A percentile compares a stretch with the other conserved stretches of the same genome.
Conservation (phyloP, 2,113 vertebrate genomes). For the Prolemur simus region DNA sequence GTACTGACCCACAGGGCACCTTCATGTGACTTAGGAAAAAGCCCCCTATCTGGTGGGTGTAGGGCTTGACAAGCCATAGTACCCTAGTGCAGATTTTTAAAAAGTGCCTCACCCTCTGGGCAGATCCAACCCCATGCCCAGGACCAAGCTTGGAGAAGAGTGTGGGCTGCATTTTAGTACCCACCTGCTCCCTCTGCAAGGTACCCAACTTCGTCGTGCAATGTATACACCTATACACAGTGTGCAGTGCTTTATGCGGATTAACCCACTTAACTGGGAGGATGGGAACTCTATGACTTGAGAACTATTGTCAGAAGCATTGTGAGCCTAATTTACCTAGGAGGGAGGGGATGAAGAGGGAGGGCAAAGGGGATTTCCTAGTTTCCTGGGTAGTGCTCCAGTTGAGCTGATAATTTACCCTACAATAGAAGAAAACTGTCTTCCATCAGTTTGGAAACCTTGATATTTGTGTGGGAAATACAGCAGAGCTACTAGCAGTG, state of each 20-base stretch:
- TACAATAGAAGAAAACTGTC: background rate
- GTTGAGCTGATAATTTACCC: background rate
- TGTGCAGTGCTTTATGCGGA: background rate
- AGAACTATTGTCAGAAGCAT: background rate
- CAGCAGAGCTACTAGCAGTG: background rate
- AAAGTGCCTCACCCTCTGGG: background rate
- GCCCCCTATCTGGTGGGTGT: fast-evolving
- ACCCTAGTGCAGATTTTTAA: background rate
- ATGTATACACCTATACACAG: background rate
- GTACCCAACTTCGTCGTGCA: background rate
- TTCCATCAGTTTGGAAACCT: background rate
- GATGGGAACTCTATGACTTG: background rate
- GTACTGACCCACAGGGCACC: background rate
- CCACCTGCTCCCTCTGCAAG: background rate
- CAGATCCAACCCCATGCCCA: background rate
- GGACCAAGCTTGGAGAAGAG: background rate
- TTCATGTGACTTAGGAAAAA: background rate
- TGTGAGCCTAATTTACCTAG: background rate
- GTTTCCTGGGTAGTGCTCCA: background rate
- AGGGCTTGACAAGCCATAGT: background rate
- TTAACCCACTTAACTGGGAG: background rate
- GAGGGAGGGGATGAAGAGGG: background rate
- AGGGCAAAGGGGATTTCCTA: background rate
- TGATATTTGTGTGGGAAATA: background rate
- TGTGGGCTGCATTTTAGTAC: background rate